Base-by-base conservation (phyloP, 2,888 invertebrate species). In the Limnephilus auricula region DNA sequence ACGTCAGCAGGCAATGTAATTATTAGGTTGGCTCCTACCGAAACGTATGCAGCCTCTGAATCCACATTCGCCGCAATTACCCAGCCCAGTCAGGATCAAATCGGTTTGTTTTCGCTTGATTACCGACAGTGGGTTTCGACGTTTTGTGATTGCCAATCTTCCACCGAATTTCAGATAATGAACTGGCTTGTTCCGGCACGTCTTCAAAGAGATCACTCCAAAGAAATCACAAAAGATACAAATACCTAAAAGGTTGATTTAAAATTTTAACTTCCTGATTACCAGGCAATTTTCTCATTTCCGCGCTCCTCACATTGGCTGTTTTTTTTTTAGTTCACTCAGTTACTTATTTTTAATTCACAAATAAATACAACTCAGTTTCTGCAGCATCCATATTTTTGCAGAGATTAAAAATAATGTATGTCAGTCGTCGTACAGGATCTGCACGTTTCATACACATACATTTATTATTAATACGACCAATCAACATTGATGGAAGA, bases 131-230 rank as follows among this genome's bases (percentile, higher is more conserved):
- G 25, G 65, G 65, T 65, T 65, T 65, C 65, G 65, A 65, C 65
- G 65, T 65, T 65, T 65, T n/a, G 65, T 65, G 65, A 65, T 65
- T 65, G 65, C 65, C 65, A n/a, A 65, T 65, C 65, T 65, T 65
- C 65, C 65, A 9, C 65, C 65, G 65, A 25, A 65, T 65, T 65
- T n/a, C 65, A 65, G 65, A 65, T 65, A 65, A 25, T 65, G 65
- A 65, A 65, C 25, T n/a, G 65, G 65, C 65, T 65, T 65, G 9
- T 65, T 65, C 65, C 25, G 65, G 65, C 25, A 65, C n/a, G 65
- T 65, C n/a, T 65, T 65, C 65, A 65, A 65, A 65, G 25, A 9
- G 65, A 65, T n/a, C 65, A 65, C 65, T 65, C 25, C 65, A 65
- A 65, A 65, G 65, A 65, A 65, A 65, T 65, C 65, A 65, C n/a